These are phyloP conservation scores for Stichodactyla mertensii DNA, from an alignment of 64 coral and sea anemone genomes.

Conservation along the genomic window DNA sequence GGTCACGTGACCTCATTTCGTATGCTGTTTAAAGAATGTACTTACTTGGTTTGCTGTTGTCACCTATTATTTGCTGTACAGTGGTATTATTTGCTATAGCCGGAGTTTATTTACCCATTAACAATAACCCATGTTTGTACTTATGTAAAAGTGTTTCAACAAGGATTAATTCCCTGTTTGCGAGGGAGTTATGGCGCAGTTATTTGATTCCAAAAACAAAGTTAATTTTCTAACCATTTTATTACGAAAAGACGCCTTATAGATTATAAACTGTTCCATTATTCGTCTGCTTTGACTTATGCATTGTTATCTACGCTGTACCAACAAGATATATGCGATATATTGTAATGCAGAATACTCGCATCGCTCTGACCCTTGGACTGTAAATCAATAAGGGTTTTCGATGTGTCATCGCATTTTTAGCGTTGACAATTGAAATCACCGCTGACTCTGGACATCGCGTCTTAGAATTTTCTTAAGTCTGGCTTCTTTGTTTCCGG, in stretches of 20 bases:
- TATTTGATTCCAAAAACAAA: background rate
- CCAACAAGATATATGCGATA: background rate
- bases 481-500: background rate
- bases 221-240: background rate
- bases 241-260: background rate
- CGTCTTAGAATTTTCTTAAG: background rate
- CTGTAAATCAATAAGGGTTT: background rate
- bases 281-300: background rate
- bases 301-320: too few species aligned
- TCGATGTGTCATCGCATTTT: background rate
- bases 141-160: background rate
- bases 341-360: background rate
- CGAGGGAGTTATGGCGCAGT: background rate
- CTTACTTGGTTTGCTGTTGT: background rate
- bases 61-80: background rate
- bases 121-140: background rate
- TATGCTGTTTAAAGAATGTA: too few species aligned
- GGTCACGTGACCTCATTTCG: too few species aligned
- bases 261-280: background rate
- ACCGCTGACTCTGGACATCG: background rate
- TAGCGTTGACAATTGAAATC: background rate
- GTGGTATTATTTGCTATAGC: background rate
- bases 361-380: background rate
- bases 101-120: background rate
- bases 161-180: background rate